A percentile compares a stretch with the other conserved stretches of the same genome.
phyloP scores from a whole-genome alignment of 2,888 invertebrate species.

The Rhogogaster chlorosoma region DNA sequence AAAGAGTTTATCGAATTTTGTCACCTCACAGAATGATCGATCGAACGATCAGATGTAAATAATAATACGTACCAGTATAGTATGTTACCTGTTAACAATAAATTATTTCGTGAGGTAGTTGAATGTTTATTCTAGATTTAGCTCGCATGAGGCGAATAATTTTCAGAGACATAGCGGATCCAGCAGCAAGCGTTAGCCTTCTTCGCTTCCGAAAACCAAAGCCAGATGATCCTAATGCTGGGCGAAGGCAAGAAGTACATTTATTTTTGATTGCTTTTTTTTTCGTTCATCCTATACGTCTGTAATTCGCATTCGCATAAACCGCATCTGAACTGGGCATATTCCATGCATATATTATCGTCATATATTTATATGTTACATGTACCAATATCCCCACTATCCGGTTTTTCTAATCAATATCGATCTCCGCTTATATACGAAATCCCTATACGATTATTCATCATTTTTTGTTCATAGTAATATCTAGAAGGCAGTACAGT shows the following conservation, averaged over 20 bases:
- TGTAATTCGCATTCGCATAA: constrained; percentile 1
- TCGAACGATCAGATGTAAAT: background rate
- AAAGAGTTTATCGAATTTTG: background rate
- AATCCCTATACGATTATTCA: background rate
- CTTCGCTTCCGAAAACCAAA: constrained; percentile 75
- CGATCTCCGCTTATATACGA: background rate
- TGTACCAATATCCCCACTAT: background rate
- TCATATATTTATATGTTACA: background rate
- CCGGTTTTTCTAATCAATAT: background rate
- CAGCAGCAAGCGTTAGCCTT: constrained; percentile 74
- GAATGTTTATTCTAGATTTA: constrained; percentile 42
- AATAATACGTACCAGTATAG: background rate
- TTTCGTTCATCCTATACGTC: constrained; percentile 45
- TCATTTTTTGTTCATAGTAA: background rate
- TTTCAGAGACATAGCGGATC: constrained; percentile 76
- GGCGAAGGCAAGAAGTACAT: constrained; percentile 75
- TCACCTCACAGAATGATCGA: background rate
- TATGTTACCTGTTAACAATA: background rate
- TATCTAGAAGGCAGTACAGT: constrained; percentile 1
- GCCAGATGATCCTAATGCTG: constrained; percentile 68
- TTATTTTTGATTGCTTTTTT: constrained; percentile 62
- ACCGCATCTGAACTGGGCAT: constrained; percentile 24
- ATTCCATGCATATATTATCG: background rate
- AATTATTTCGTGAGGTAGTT: background rate
- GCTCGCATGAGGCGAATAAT: constrained; percentile 57